Percentiles rank a stretch among this genome's conserved stretches.
Conservation (phyloP, 2,797 vertebrate species). For the Yasuhikotakia modesta region DNA sequence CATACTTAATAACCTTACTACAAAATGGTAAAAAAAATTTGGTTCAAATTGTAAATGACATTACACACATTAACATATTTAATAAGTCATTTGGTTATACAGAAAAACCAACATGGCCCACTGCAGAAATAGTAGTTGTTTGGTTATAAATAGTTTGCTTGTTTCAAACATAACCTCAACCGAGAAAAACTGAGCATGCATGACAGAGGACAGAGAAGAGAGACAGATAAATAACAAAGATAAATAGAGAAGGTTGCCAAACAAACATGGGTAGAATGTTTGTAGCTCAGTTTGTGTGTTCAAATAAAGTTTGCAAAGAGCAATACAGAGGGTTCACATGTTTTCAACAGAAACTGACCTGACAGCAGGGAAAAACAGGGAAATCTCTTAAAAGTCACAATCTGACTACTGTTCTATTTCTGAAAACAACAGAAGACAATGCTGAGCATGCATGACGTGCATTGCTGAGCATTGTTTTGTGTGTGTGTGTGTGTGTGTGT, state of each 20-base stretch:
- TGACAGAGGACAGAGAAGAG: neutral
- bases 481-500: neutral
- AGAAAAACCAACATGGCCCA: too few relatives aligned
- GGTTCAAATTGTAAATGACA: too few relatives aligned
- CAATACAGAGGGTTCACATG: neutral
- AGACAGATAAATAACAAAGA: too few relatives aligned
- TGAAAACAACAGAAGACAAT: conserved; percentile 5
- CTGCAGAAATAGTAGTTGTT: too few relatives aligned
- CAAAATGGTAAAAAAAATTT: too few relatives aligned
- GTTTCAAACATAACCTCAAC: too few relatives aligned
- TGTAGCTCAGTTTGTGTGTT: neutral
- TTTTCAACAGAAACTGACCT: conserved; percentile 9
- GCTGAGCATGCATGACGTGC: too few relatives aligned
- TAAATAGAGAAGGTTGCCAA: conserved; percentile 38
- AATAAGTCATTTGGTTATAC: too few relatives aligned
- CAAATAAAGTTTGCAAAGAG: conserved; percentile 10
- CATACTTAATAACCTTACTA: too few relatives aligned
- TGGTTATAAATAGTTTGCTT: too few relatives aligned
- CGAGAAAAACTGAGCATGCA: neutral
- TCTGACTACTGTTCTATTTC: conserved; percentile 17
- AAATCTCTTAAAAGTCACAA: conserved; percentile 18
- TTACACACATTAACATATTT: too few relatives aligned
- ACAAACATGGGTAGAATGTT: conserved; percentile 12
- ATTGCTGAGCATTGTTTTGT: neutral
- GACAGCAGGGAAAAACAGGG: conserved; percentile 3